Percentiles rank a stretch among this genome's conserved stretches.
These are phyloP conservation scores for Megalurothrips usitatus DNA, from an alignment of 2,888 invertebrate species.

Conservation along the genomic window DNA sequence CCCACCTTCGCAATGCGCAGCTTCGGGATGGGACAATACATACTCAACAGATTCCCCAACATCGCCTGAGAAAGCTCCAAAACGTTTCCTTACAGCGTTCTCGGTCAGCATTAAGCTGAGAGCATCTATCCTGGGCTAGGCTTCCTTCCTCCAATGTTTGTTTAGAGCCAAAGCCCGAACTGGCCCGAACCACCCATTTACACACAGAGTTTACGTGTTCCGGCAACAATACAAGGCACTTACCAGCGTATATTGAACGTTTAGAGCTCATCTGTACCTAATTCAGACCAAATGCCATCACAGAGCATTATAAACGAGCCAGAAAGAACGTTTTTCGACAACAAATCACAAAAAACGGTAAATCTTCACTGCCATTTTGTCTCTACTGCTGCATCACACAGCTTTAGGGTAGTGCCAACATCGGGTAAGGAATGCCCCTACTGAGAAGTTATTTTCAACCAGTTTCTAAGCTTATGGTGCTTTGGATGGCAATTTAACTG, in stretches of 20 bases:
- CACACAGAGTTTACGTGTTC: neutral
- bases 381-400: neutral
- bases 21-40: neutral
- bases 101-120: neutral
- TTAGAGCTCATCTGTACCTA: neutral
- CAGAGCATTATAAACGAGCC: neutral
- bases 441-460: neutral
- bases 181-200: conserved; percentile 1
- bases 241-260: neutral
- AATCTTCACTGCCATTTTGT: conserved; percentile 4
- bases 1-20: neutral
- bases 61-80: neutral
- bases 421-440: neutral
- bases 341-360: conserved; percentile 4
- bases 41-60: neutral
- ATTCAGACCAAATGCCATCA: neutral
- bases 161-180: conserved; percentile 16
- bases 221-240: neutral
- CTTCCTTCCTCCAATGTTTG: conserved; percentile 4
- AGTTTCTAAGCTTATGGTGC: neutral
- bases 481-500: neutral
- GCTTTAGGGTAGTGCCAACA: neutral
- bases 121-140: neutral
- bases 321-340: neutral
- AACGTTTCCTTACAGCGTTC: neutral